Evolutionary conservation across 1,140 invertebrate genomes (phyloP).

Genomic region (Cotesia glomerata): DNA sequence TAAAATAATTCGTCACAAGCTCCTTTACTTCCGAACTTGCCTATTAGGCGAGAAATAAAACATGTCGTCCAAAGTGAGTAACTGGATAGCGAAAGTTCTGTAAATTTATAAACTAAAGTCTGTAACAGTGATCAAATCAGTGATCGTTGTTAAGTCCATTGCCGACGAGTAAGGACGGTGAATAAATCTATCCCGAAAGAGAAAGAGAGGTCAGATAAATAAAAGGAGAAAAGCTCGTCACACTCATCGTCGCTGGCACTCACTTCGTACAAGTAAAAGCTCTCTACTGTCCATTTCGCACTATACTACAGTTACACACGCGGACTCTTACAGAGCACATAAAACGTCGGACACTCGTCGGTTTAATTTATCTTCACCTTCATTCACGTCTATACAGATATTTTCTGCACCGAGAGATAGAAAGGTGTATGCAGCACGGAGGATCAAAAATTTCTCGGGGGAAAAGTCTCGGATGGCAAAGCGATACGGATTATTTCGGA

Average conservation of each 20-base stretch:
- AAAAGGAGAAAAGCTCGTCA: neutral
- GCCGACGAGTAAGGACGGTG: neutral
- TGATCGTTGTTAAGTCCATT: conserved; percentile 15
- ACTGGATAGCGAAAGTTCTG: neutral
- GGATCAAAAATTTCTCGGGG: neutral
- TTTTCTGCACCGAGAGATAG: too few species aligned
- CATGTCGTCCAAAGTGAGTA: neutral
- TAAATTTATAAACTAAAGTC: conserved; percentile 9
- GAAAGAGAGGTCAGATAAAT: neutral
- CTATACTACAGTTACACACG: neutral
- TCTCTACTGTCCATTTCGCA: conserved; percentile 2
- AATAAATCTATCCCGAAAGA: neutral
- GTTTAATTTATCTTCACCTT: conserved; percentile 21
- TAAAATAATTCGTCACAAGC: neutral
- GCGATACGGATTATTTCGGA: conserved; percentile 21
- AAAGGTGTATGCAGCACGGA: neutral
- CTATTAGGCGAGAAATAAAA: neutral
- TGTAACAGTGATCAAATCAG: conserved; percentile 23
- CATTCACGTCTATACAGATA: too few species aligned
- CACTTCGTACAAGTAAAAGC: conserved; percentile 23
- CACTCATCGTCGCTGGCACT: conserved; percentile 1
- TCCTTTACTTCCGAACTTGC: neutral
- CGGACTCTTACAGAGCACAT: neutral
- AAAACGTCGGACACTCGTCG: conserved; percentile 4
- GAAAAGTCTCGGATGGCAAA: conserved; percentile 7